Evolutionary conservation across 2,797 vertebrate species (phyloP).

Genomic region (Propithecus deckenii): DNA sequence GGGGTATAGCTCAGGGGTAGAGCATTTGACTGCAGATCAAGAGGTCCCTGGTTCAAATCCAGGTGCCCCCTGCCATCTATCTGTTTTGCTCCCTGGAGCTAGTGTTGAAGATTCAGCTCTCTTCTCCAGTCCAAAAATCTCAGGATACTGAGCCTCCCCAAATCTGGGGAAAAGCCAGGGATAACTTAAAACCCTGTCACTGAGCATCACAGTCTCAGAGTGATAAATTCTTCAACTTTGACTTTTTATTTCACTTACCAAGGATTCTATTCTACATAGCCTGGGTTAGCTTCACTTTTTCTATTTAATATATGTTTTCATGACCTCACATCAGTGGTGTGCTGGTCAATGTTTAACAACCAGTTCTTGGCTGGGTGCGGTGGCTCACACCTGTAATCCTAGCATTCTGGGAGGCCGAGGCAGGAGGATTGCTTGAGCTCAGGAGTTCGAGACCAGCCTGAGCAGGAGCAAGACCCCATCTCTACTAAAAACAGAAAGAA

Average conservation of each 20-base stretch:
- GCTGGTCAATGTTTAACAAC: not conserved
- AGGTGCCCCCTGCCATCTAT: not conserved
- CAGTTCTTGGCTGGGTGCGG: not conserved
- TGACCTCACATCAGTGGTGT: not conserved
- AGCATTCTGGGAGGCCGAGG: no score
- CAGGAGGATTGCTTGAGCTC: no score
- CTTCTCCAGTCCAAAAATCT: not conserved
- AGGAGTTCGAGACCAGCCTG: no score
- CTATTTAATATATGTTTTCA: not conserved
- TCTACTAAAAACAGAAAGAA: no score
- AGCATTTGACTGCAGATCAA: slow-evolving; percentile 87
- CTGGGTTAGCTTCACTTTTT: not conserved
- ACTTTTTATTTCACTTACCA: not conserved
- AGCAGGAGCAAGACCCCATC: no score
- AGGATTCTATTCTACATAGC: not conserved
- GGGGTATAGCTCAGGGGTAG: slow-evolving; percentile 73
- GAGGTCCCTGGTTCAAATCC: slow-evolving; percentile 85
- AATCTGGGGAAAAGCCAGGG: not conserved
- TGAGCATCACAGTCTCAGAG: not conserved
- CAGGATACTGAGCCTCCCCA: not conserved
- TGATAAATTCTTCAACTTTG: not conserved
- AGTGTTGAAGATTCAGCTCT: not conserved
- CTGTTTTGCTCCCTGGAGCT: not conserved
- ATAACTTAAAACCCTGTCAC: not conserved
- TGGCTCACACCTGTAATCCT: no score